Evolutionary conservation across 2,888 invertebrate genomes (phyloP), one percentile per base, ranked within the genome.

Genomic region (Troglohyphantes excavatus): DNA sequence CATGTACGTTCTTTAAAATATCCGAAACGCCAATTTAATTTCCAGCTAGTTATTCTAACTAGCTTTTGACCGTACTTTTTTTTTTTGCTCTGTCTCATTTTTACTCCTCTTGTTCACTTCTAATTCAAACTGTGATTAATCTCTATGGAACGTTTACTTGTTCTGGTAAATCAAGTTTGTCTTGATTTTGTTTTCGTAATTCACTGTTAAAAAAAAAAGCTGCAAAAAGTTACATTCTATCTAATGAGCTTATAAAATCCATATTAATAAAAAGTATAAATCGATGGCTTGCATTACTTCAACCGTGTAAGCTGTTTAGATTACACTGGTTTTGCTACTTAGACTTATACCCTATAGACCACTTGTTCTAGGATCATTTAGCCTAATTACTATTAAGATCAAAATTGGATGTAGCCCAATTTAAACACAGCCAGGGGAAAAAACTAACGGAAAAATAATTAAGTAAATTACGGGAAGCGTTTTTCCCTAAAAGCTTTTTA

Each of bases 361-460:
- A 89, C 88, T 89, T 89, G 88, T 89, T 89, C 82, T 82, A 67
- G 88, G 82, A 89, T 89, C 88, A 89, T 89, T 89, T 89, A 89
- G 82, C 82, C 88, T 89, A 89, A 89, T 89, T 89, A 89, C 88
- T 89, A 89, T 89, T 89, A 89, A 89, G 88, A 89, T 89, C 88
- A 89, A 89, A 89, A 89, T 89, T 89, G 88, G 88, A 89, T 89
- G 88, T 89, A 89, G 82, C 88, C 88, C 88, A 89, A 89, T 89
- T 89, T 89, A 82, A 89, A 89, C 88, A 89, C 61, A 76, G 88
- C 39, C 7, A 39, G 82, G 75, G 33, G 81, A 85, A 85, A 76
- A 81, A 89, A 75, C 61, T 82, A 89, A 89, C 88, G 82, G 82
- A 89, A 82, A 89, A 75, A 89, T 89, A 89, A 89, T 89, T 89